These are phyloP conservation scores for Holcopasites calliopsidis DNA, from an alignment of 1,140 invertebrate species.

Conservation along the genomic window DNA sequence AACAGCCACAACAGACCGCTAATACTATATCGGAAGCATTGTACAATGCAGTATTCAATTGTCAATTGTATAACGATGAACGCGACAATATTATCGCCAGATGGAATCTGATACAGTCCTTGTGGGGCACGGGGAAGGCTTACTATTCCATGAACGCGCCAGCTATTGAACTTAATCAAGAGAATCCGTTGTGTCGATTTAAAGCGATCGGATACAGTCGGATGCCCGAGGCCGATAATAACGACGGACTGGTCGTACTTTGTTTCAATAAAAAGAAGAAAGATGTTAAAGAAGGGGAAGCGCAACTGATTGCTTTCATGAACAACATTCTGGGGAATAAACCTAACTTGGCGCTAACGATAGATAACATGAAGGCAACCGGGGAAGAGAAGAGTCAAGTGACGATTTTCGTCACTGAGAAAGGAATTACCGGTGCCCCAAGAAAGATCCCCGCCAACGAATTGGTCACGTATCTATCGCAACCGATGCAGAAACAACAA, in stretches of 20 bases:
- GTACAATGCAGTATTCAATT: conserved; percentile 89
- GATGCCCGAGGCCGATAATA: conserved; percentile 90
- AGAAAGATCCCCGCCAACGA: conserved; percentile 88
- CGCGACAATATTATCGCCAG: conserved; percentile 93
- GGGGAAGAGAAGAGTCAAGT: conserved; percentile 89
- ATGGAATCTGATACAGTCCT: conserved; percentile 96
- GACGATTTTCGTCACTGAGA: conserved; percentile 89
- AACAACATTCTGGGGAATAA: conserved; percentile 88
- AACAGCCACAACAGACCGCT: conserved; percentile 81
- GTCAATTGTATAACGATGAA: conserved; percentile 94
- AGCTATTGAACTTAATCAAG: conserved; percentile 90
- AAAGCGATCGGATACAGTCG: conserved; percentile 95
- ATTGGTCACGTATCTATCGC: conserved; percentile 84
- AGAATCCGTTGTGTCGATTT: conserved; percentile 95
- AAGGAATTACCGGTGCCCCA: conserved; percentile 83
- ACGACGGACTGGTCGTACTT: conserved; percentile 92
- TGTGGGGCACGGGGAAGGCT: conserved; percentile 93
- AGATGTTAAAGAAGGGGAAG: conserved; percentile 87
- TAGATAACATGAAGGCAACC: conserved; percentile 87
- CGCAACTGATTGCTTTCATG: conserved; percentile 85
- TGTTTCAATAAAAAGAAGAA: conserved; percentile 89
- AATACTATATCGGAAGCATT: conserved; percentile 85
- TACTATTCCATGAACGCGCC: conserved; percentile 87
- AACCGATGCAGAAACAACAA: conserved; percentile 85
- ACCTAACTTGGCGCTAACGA: conserved; percentile 88